phyloP scores from a whole-genome alignment of 2,888 invertebrate genomes.

The Hoplodrina blanda region DNA sequence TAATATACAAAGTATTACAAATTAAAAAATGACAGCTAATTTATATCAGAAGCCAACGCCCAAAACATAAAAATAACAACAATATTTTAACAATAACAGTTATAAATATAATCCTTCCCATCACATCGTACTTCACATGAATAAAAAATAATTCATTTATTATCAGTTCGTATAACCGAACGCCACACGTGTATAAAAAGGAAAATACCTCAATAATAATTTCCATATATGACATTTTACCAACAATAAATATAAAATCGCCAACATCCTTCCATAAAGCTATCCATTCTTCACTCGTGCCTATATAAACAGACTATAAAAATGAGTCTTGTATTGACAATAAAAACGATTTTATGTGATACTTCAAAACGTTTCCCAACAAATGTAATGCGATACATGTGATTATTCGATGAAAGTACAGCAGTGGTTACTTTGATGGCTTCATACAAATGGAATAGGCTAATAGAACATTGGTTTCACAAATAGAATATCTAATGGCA shows the following conservation, averaged over 20 bases:
- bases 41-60: background rate
- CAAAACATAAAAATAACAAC: background rate
- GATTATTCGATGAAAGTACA: slow-evolving; percentile 51
- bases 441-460: slow-evolving; percentile 39
- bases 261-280: slow-evolving; percentile 76
- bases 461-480: slow-evolving; percentile 13
- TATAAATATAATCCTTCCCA: background rate
- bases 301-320: slow-evolving; percentile 86
- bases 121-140: background rate
- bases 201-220: slow-evolving; percentile 47
- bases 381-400: slow-evolving; percentile 62
- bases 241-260: slow-evolving; percentile 73
- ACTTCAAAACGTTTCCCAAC: slow-evolving; percentile 72
- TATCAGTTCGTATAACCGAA: background rate
- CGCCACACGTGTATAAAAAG: slow-evolving; percentile 1
- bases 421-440: slow-evolving; percentile 50
- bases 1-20: too few relatives aligned
- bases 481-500: slow-evolving; percentile 25
- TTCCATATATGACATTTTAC: slow-evolving; percentile 62
- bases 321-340: slow-evolving; percentile 84
- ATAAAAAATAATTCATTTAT: slow-evolving; percentile 18
- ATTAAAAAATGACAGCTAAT: too few relatives aligned
- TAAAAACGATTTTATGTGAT: slow-evolving; percentile 82
- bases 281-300: slow-evolving; percentile 75
- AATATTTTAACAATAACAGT: background rate